Base-by-base conservation (phyloP, 2,888 invertebrate species). In the Conistra vaccinii region DNA sequence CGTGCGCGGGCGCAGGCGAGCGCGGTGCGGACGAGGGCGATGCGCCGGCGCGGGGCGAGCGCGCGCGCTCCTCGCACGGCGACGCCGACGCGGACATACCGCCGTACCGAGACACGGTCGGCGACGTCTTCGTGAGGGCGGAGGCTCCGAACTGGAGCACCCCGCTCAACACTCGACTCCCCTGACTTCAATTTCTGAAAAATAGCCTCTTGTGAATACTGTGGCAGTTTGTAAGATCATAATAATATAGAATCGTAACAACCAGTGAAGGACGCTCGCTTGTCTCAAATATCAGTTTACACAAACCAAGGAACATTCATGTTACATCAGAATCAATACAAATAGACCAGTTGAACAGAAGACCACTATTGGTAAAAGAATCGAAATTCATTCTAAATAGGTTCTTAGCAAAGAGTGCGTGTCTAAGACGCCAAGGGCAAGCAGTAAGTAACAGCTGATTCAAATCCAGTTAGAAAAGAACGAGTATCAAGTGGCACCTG, bases 1-100 rank as follows among this genome's bases (percentile, higher is more conserved):
- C 97, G 88, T 98, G 88, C 97, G 98, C 95, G 96, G 97, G 92
- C 97, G 98, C 97, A 94, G 97, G 97, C 62, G 97, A 97, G 87
- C 97, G 97, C 85, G 97, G 96, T 76, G 97, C 93, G 83, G 95
- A 93, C 58, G 95, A 94, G 77, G 97, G 96, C 71, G 97, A 97
- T 69, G 95, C 95, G 88, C 95, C 95, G 75, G 90, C 96, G 92
- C 90, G 93, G 87, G 90, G 94, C 87, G 92, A 94, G 93, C 91
- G 96, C 93, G 90, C 95, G 93, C 96, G 97, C 91, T 93, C 93
- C 82, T 92, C 94, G 90, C 92, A 88, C 82, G 96, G 96, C 84
- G 97, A 95, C 85, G 94, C 91, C 91, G 94, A 94, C 91, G 94
- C 94, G 92, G 94, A 96, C 96, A 95, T 97, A 90, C 89, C 95